A percentile compares a stretch with the other conserved stretches of the same genome.
Evolutionary conservation across 1,140 invertebrate genomes (phyloP).

Genomic region (Goniozus legneri): DNA sequence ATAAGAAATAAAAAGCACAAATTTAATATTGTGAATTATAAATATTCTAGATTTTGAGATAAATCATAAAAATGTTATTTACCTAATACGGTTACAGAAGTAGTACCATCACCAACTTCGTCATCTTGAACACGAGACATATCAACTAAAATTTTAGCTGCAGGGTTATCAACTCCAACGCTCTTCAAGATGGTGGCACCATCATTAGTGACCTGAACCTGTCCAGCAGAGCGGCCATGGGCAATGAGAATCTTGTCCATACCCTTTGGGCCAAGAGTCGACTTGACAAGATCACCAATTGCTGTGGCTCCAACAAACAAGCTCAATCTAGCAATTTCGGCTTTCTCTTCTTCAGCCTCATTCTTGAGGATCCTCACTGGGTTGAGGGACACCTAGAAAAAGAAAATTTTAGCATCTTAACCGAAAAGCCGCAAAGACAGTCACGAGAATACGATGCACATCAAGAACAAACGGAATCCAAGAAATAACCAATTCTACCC

Average conservation of each 20-base stretch:
- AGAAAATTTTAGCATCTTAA: conserved; percentile 2
- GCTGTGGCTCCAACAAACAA: conserved; percentile 98
- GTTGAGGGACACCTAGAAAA: conserved; percentile 78
- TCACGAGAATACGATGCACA: not conserved
- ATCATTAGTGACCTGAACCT: conserved; percentile 98
- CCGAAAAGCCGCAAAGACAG: not conserved
- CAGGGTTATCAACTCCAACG: conserved; percentile 97
- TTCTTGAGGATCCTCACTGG: conserved; percentile 90
- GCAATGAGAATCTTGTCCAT: conserved; percentile 99
- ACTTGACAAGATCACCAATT: conserved; percentile 97
- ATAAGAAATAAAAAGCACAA: conserved; percentile 14
- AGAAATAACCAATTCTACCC: too few relatives aligned
- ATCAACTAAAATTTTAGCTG: conserved; percentile 97
- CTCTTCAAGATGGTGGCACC: conserved; percentile 97
- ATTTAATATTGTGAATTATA: not conserved
- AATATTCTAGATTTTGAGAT: conserved; percentile 6
- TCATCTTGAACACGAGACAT: conserved; percentile 99
- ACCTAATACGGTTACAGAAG: conserved; percentile 94
- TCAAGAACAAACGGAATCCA: not conserved
- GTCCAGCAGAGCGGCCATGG: conserved; percentile 73
- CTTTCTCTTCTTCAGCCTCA: conserved; percentile 97
- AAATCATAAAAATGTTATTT: conserved; percentile 23
- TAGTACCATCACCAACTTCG: conserved; percentile 99
- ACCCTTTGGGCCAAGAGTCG: conserved; percentile 97
- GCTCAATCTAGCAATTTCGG: conserved; percentile 91